Evolutionary conservation across 2,797 vertebrate species (phyloP), one percentile per base, ranked within the genome.

Genomic region (Oreonectes daqikongensis): DNA sequence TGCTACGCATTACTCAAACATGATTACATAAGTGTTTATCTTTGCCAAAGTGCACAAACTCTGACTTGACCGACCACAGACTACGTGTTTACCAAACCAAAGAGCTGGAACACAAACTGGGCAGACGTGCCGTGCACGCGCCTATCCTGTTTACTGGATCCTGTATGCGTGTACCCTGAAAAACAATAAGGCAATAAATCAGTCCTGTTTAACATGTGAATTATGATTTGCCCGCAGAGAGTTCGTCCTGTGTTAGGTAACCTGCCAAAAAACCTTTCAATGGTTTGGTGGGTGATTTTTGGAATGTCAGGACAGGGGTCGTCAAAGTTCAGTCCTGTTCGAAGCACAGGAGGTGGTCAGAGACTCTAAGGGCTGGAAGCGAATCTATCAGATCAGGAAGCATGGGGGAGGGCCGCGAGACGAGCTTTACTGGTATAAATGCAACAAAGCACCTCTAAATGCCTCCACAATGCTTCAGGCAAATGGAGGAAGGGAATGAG

Each of bases 271-370:
- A 52, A 63, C 22, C 11, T 46, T 18, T 20, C 30, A 50, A 52
- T 30, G 28, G n/a, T 24, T 65, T 38, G 26, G 38, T 55, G 24
- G 61, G 48, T 60, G 14, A 52, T 52, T 69, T 40, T 42, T 69
- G 75, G 57, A 64, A 77, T 77, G 57, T 69, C 22, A 57, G 30
- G 30, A 53, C 22, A 57, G 30, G 30, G 64, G 64, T 69, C 53
- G 0, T 15, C 10, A n/a, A 4, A 42, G 44, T 55, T 70, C 57
- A 64, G 5, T 77, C 30, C 44, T 30, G 32, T 70, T 70, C 26
- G 53, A 44, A 77, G 75, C 46, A 70, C 55, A 69, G 55, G 68
- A 76, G 65, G 65, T 69, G 55, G 74, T 76, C 44, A 76, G 20
- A 40, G 40, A n/a, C 40, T 18, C 59, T 5, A 59, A 32, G 69